Evolutionary conservation across 2,888 invertebrate genomes (phyloP).

Genomic region (Troides oblongomaculatus): DNA sequence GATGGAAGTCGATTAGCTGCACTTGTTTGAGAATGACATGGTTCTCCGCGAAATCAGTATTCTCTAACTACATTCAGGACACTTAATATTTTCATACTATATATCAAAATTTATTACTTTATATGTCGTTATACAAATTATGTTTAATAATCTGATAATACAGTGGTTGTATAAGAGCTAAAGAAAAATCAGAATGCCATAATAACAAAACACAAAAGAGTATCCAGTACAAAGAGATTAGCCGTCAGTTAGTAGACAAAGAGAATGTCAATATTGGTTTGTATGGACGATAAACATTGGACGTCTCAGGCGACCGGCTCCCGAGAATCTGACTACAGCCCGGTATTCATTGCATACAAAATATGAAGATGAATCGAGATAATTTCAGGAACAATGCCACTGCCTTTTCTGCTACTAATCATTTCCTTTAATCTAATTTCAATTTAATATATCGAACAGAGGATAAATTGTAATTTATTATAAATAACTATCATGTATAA

Average conservation of each 20-base stretch:
- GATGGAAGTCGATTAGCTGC: too few species aligned
- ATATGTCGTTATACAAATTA: not conserved
- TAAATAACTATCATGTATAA: constrained; percentile 7
- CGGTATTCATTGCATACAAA: constrained; percentile 46
- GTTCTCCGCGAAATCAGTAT: too few species aligned
- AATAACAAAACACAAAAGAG: constrained; percentile 55
- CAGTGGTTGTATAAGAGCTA: constrained; percentile 17
- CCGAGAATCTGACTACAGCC: constrained; percentile 55
- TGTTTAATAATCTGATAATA: constrained; percentile 10
- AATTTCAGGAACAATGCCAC: constrained; percentile 58
- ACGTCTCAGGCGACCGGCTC: constrained; percentile 54
- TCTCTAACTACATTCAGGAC: too few species aligned
- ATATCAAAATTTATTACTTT: not conserved
- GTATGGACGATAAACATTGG: constrained; percentile 64
- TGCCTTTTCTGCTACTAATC: constrained; percentile 11
- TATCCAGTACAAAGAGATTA: constrained; percentile 65
- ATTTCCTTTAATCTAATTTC: constrained; percentile 1
- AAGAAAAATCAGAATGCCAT: constrained; percentile 39
- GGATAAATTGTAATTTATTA: not conserved
- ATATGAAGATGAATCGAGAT: constrained; percentile 49
- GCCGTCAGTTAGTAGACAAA: constrained; percentile 68
- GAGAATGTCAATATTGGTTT: constrained; percentile 74
- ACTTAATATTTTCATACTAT: too few species aligned
- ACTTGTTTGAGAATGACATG: too few species aligned
- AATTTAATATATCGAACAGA: constrained; percentile 2